Conservation (phyloP, 2,797 vertebrate genomes). For the Sebastolobus altivelis region DNA sequence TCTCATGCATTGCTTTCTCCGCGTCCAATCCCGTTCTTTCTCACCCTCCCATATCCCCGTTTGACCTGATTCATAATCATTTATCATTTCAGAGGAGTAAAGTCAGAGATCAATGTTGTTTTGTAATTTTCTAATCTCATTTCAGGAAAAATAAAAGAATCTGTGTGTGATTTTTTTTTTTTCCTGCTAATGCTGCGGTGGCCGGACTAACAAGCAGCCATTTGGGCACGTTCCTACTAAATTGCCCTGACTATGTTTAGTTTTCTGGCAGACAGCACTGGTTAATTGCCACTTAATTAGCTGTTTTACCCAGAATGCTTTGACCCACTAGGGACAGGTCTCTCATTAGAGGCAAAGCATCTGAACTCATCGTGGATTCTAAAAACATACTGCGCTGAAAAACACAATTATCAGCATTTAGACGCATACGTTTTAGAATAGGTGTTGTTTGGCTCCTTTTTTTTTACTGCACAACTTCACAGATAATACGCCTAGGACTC, state of each 20-base stretch:
- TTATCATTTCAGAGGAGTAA: slow-evolving; percentile 48
- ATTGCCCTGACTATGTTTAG: slow-evolving; percentile 78
- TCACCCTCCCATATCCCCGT: slow-evolving; percentile 20
- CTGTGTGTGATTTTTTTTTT: slow-evolving; percentile 9
- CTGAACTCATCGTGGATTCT: slow-evolving; percentile 63
- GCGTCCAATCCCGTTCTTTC: slow-evolving; percentile 16
- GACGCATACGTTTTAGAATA: slow-evolving; percentile 56
- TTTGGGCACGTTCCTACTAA: slow-evolving; percentile 73
- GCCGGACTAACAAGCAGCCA: slow-evolving; percentile 69
- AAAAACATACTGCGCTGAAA: slow-evolving; percentile 62
- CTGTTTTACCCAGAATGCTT: slow-evolving; percentile 80
- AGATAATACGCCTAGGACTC: slow-evolving; percentile 51
- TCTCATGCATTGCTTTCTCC: slow-evolving; percentile 69
- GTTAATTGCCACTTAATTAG: slow-evolving; percentile 88
- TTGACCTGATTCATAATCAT: slow-evolving; percentile 60
- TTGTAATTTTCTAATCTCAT: slow-evolving; percentile 56
- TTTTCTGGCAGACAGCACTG: slow-evolving; percentile 80
- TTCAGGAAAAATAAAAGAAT: slow-evolving; percentile 54
- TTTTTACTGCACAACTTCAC: slow-evolving; percentile 36
- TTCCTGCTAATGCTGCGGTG: slow-evolving; percentile 22
- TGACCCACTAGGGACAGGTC: slow-evolving; percentile 85
- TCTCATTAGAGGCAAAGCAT: slow-evolving; percentile 82
- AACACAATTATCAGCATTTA: slow-evolving; percentile 78
- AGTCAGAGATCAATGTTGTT: slow-evolving; percentile 61
- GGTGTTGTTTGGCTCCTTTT: slow-evolving; percentile 66